Evolutionary conservation across 2,888 invertebrate species (phyloP).

Genomic region (Lissocephala sabroskyi): DNA sequence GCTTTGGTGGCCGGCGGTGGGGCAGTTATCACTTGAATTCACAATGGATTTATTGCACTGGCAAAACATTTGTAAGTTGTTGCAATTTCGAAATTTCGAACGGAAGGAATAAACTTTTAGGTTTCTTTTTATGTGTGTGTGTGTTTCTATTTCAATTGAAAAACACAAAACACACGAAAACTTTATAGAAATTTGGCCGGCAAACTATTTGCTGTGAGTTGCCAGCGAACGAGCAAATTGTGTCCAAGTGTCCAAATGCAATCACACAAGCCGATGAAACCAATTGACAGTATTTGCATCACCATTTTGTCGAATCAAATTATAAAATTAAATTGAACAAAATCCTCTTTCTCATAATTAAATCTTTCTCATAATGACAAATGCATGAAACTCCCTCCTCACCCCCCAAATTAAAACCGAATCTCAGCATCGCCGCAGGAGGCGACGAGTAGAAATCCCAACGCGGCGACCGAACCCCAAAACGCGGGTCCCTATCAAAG

Average conservation of each 20-base stretch:
- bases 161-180: not conserved
- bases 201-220: conserved; percentile 18
- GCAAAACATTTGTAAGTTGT: conserved; percentile 40
- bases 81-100: conserved; percentile 1
- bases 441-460: conserved; percentile 32
- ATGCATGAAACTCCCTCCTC: conserved; percentile 36
- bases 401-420: conserved; percentile 6
- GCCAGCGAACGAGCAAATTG: conserved; percentile 8
- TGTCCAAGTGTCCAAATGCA: too few relatives aligned
- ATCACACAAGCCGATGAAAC: too few relatives aligned
- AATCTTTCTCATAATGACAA: not conserved
- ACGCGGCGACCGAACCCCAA: conserved; percentile 24
- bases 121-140: conserved; percentile 19
- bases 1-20: too few relatives aligned
- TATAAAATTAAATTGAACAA: too few relatives aligned
- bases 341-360: too few relatives aligned
- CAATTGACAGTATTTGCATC: too few relatives aligned
- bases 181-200: not conserved
- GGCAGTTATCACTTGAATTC: conserved; percentile 29
- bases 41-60: conserved; percentile 56
- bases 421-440: conserved; percentile 53
- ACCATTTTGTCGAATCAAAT: too few relatives aligned
- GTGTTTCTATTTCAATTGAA: conserved; percentile 7
- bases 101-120: conserved; percentile 8
- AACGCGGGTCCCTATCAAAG: conserved; percentile 41